Base-by-base conservation (phyloP, 2,888 invertebrate genomes). In the Xylota segnis region DNA sequence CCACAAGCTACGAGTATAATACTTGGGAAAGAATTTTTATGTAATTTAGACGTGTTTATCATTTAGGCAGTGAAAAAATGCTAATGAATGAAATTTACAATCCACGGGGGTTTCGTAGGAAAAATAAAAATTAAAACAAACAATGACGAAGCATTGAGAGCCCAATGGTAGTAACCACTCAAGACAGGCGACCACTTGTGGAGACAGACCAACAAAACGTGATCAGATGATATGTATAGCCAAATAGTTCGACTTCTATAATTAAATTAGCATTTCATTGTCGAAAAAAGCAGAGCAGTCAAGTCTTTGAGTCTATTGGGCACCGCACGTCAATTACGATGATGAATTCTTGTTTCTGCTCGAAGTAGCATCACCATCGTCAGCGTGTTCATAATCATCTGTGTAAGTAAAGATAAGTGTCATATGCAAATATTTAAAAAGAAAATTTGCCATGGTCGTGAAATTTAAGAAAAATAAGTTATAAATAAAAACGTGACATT, bases 381-480 rank as follows among this genome's bases (percentile, higher is more conserved):
- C 14, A n/a, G n/a, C 5, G n/a, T 43, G 10, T 9, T 34, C 43
- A 14, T 40, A 9, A 40, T 43, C 43, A 43, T 54, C 32, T 14
- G 32, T 14, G 29, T 14, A 29, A 29, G n/a, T 14, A 9, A 56
- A 32, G 32, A 34, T 56, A 32, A 56, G 32, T 56, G 32, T 10
- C 54, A 54, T 54, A n/a, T 56, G 56, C 56, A 56, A 56, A 56
- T 56, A 56, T 56, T 56, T 32, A 9, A 32, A 56, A 56, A 5
- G 10, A 32, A 56, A 14, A 54, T 14, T 14, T 56, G 32, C 56
- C 9, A 32, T 56, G 54, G 14, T 32, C 32, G 32, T 9, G n/a
- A 27, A 56, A 14, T 32, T 56, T n/a, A 56, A 56, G 14, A 56
- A 14, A 34, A 56, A 16, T 56, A 32, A 29, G n/a, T 14, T 54